These are phyloP conservation scores for Zaprionus ghesquierei DNA, from an alignment of 1,140 invertebrate species.

Conservation along the genomic window DNA sequence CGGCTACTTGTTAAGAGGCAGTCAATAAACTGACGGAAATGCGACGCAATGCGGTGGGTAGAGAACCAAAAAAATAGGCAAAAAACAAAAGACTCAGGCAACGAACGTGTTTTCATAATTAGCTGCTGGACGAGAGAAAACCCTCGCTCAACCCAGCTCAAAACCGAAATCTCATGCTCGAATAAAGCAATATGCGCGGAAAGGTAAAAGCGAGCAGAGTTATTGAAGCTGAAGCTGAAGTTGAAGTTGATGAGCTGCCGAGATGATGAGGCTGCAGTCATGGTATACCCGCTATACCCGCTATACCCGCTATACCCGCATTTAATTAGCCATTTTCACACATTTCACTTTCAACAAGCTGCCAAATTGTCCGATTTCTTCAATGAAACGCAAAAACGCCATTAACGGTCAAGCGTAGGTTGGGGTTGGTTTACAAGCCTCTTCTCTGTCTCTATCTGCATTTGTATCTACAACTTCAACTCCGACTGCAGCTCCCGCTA, in stretches of 20 bases:
- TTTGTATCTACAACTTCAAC: slow-evolving; percentile 8
- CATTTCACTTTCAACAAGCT: slow-evolving; percentile 80
- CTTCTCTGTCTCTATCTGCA: slow-evolving; percentile 10
- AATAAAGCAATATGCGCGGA: neutral
- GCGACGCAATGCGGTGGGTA: neutral
- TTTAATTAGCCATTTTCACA: slow-evolving; percentile 80
- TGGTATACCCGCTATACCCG: too few relatives aligned
- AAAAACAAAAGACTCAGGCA: slow-evolving; percentile 39
- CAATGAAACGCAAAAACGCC: slow-evolving; percentile 77
- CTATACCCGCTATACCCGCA: slow-evolving; percentile 54
- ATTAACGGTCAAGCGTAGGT: slow-evolving; percentile 76
- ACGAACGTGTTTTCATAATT: slow-evolving; percentile 60
- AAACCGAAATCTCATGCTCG: neutral
- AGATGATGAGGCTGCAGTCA: slow-evolving; percentile 18
- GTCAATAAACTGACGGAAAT: slow-evolving; percentile 67
- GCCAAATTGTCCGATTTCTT: slow-evolving; percentile 71
- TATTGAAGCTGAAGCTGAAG: neutral
- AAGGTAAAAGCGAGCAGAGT: neutral
- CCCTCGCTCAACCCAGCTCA: slow-evolving; percentile 14
- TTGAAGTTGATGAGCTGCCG: neutral
- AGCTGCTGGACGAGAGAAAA: slow-evolving; percentile 46
- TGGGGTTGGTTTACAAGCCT: slow-evolving; percentile 60
- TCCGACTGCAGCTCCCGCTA: neutral
- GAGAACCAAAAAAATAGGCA: slow-evolving; percentile 32
- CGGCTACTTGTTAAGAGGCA: slow-evolving; percentile 47